Base-by-base conservation (phyloP, 2,888 invertebrate species). In the Alsophila aescularia region DNA sequence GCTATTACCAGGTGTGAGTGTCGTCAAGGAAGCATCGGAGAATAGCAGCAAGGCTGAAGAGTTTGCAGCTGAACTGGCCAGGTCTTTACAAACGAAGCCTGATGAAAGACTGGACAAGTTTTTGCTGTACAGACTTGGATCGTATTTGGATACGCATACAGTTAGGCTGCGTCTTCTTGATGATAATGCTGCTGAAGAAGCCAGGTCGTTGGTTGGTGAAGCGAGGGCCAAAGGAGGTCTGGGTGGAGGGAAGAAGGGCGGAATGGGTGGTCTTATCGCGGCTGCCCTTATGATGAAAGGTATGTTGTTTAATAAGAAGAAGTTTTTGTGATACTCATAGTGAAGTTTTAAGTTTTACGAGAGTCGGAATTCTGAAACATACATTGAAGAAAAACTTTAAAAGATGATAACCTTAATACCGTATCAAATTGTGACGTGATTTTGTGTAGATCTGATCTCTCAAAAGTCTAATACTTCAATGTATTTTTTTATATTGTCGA, bases 101-200 rank as follows among this genome's bases (percentile, higher is more conserved):
- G 95, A 95, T 69, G 95, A 95, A 43, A 92, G 96, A 27, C 81
- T 97, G 44, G 96, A 96, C 75, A 96, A 95, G 35, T 96, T 94
- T 69, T 88, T 97, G 27, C 72, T 96, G 64, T 95, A 94, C 69
- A 95, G 95, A 74, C 85, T 96, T 43, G 94, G 94, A 13, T 93
- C 92, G 60, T 95, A 96, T 65, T 83, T 96, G 58, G 95, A 94
- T 75, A 94, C 94, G 4, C 96, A 96, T 70, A 94, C 95, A 0
- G 90, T 97, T 58, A 94, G 95, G 57, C 88, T 96, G 57, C 94
- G 94, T 72, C 84, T 96, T 39, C 89, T 95, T 70, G 95, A 96
- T 75, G 93, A 94, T 12, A 87, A 86, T 52, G 92, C 93, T 1
- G 91, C 93, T 37, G 93, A 93, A 29, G 93, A 93, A 55, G 93